phyloP scores from a whole-genome alignment of 2,113 vertebrate genomes.

The Periophthalmodon schlosseri region DNA sequence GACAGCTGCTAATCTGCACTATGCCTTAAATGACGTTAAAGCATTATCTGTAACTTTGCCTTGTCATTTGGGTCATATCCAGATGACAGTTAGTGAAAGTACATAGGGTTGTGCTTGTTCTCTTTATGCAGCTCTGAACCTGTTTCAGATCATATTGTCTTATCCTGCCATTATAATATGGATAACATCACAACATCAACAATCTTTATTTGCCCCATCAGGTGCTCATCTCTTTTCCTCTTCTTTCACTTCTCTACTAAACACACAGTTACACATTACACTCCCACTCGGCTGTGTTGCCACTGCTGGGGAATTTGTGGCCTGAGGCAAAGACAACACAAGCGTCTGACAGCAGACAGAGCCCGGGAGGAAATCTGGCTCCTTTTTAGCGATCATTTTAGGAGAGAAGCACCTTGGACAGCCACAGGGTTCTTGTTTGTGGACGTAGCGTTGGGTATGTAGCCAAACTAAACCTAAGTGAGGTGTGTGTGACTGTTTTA shows the following conservation, averaged over 20 bases:
- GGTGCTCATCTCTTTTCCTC: conserved; percentile 35
- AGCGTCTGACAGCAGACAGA: conserved; percentile 39
- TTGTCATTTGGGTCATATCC: neutral
- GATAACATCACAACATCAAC: neutral
- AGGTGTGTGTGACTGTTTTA: neutral
- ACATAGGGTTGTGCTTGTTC: no score
- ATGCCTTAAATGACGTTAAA: neutral
- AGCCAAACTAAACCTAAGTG: neutral
- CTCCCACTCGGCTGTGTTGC: conserved; percentile 48
- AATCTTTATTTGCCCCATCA: conserved; percentile 13
- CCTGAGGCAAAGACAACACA: conserved; percentile 73
- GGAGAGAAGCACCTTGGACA: conserved; percentile 22
- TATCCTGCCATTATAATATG: neutral
- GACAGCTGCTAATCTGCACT: neutral
- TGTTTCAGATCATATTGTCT: neutral
- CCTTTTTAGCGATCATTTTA: conserved; percentile 19
- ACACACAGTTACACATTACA: conserved; percentile 44
- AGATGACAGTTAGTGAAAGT: neutral
- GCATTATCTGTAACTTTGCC: neutral
- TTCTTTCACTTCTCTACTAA: conserved; percentile 22
- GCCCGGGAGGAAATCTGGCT: conserved; percentile 46
- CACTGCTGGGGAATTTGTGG: conserved; percentile 72
- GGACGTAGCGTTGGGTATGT: conserved; percentile 33
- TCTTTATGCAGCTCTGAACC: neutral
- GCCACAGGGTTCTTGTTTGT: conserved; percentile 5